These are phyloP conservation scores for Diceros bicornis DNA, from an alignment of 2,797 vertebrate genomes.

Conservation along the genomic window DNA sequence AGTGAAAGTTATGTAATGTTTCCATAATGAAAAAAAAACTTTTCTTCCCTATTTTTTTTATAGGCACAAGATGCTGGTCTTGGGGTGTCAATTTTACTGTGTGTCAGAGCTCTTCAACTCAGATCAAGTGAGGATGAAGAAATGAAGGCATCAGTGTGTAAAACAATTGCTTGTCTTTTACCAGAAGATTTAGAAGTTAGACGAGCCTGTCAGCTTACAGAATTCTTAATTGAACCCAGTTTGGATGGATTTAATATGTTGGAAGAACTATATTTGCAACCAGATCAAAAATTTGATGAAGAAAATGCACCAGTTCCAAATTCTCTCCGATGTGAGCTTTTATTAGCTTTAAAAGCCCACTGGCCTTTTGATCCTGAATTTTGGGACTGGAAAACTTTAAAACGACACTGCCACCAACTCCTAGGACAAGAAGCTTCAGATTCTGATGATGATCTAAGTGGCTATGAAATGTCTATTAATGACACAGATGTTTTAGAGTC, in stretches of 20 bases:
- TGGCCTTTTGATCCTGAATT: slow-evolving; percentile 99
- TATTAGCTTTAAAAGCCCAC: slow-evolving; percentile 96
- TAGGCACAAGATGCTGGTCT: slow-evolving; percentile 95
- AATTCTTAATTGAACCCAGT: slow-evolving; percentile 95
- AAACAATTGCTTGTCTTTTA: slow-evolving; percentile 96
- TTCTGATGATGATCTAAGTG: slow-evolving; percentile 92
- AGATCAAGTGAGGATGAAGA: slow-evolving; percentile 95
- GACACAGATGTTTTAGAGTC: slow-evolving; percentile 90
- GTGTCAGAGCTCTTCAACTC: slow-evolving; percentile 98
- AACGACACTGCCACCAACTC: slow-evolving; percentile 94
- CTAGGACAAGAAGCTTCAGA: slow-evolving; percentile 93
- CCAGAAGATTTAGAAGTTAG: slow-evolving; percentile 97
- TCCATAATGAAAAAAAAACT: slow-evolving; percentile 29
- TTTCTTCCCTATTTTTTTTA: slow-evolving; percentile 58
- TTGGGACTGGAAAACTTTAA: slow-evolving; percentile 99
- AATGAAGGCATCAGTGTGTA: slow-evolving; percentile 96
- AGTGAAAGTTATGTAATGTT: slow-evolving; percentile 38
- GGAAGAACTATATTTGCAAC: slow-evolving; percentile 95
- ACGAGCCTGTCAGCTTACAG: slow-evolving; percentile 97
- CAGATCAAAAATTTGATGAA: slow-evolving; percentile 98
- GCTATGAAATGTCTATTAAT: slow-evolving; percentile 88
- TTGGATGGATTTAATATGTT: slow-evolving; percentile 93
- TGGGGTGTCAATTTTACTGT: slow-evolving; percentile 95
- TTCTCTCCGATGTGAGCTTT: slow-evolving; percentile 97
- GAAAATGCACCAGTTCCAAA: slow-evolving; percentile 96